Conservation (phyloP, 2,888 invertebrate species). For the Gerosis bhagava region DNA sequence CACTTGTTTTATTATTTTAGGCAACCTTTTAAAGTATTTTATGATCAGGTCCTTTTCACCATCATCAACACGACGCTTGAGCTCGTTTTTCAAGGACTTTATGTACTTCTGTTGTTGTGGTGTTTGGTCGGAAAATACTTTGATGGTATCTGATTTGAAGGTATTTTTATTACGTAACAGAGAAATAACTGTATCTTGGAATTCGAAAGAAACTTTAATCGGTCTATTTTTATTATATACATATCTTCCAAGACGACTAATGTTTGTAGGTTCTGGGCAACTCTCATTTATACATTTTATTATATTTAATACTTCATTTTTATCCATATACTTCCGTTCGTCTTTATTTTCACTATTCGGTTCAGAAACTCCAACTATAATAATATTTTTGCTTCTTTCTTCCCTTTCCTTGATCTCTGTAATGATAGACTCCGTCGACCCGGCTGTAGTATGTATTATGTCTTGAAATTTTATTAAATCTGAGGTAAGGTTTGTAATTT, state of each 20-base stretch:
- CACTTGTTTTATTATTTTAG: constrained; percentile 27
- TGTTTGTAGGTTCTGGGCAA: background rate
- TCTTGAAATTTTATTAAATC: background rate
- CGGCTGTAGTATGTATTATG: background rate
- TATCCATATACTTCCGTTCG: background rate
- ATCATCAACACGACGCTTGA: constrained; percentile 12
- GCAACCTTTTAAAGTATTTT: constrained; percentile 30
- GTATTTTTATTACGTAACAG: no score
- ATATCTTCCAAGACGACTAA: background rate
- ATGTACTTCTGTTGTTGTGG: no score
- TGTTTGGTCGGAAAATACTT: no score
- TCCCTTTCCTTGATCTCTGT: constrained; percentile 10
- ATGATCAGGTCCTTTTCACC: constrained; percentile 29
- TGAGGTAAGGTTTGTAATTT: background rate
- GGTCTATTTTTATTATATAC: background rate
- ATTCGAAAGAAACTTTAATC: no score
- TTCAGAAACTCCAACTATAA: background rate
- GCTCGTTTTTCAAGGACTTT: constrained; percentile 21
- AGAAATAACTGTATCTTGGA: no score
- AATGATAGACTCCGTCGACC: constrained; percentile 3
- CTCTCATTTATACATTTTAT: background rate
- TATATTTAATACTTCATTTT: background rate
- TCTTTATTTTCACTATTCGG: background rate
- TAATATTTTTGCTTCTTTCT: background rate
- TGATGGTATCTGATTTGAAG: no score